Evolutionary conservation across 2,113 vertebrate species (phyloP), one percentile per base, ranked within the genome.

Genomic region (Myiagra hebetior): DNA sequence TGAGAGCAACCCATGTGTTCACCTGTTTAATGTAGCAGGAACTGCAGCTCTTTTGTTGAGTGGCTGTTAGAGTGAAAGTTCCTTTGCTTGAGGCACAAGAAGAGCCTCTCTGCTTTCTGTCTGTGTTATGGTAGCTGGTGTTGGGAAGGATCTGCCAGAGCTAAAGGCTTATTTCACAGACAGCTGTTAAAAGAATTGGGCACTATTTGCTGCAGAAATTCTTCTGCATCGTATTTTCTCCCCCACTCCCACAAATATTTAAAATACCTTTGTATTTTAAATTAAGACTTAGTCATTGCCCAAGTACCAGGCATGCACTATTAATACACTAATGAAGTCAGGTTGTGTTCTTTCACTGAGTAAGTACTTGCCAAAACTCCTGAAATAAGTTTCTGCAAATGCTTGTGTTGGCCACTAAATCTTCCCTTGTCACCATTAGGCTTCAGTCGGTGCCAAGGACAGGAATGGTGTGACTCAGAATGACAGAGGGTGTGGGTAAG

Each of bases 201-300:
- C 31, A 23, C 37, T 56, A 10, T 69, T 89, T 73, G 81, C 74
- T 69, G 6, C 57, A 73, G 57, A 79, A 87, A 79, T 91, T 82
- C 37, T 85, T 86, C 62, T 67, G 57, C 79, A 20, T 89, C 73
- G 2, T 89, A 44, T 89, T 87, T 95, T 75, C 84, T 92, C n/a
- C 37, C 23, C 62, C 21, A 19, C 55, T 79, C 88, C 91, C 59
- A 46, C 27, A 76, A 90, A 96, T 93, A 88, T 95, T 91, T 97
- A 28, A 76, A 93, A 95, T 95, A 94, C 86, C 41, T 95, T 64
- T 78, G 65, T 78, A 93, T 95, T 97, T 97, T 87, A 95, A 91
- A 82, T 75, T 44, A 67, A 81, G 93, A 59, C 59, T 91, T 87
- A 68, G 77, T 89, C 93, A 76, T 60, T 85, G 89, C 91, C 85